Base-by-base conservation (phyloP, 2,113 vertebrate species). In the Ailuropoda melanoleuca region DNA sequence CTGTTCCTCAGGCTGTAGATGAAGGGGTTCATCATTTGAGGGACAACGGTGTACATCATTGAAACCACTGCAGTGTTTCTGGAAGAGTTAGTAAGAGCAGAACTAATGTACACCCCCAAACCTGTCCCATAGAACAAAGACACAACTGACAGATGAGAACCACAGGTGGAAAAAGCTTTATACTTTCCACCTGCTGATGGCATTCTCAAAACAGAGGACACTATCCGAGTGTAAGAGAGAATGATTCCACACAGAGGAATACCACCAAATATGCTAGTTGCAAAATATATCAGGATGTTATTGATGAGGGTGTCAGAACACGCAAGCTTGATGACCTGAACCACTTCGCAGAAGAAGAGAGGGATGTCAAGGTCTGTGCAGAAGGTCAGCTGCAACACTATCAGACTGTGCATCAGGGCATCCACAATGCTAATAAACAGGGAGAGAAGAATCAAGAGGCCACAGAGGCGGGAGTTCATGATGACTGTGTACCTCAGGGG, bases 111-210 rank as follows among this genome's bases (percentile, higher is more conserved):
- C 8, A 96, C 77, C 1, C 95, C 93, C 24, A 97, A 74, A 14
- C 39, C 82, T 55, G 93, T 90, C 9, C 95, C 92, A 31, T 96
- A 98, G 72, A 97, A 97, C 55, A 98, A 75, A 26, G 39, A 94
- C 4, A 97, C 97, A 3, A 98, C 77, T 0, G 75, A 96, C 1
- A 97, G 58, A 56, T 98, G 97, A 75, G 97, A 97, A 1, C 68
- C 93, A 77, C 89, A 97, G 15, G 97, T 98, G 11, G 93, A 96
- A 60, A 96, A 94, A 0, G 70, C 97, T 80, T 98, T 98, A 7
- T 81, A 39, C 34, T 88, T 97, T 12, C 83, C 66, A 7, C 26
- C 4, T 0, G 1, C 7, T 9, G 86, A 95, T 2, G 87, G 50
- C 26, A 93, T 93, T 56, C 53, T 95, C 50, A 97, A 50, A 19